Base-by-base conservation (phyloP, 2,797 vertebrate genomes). In the Hozukius guyotensis region DNA sequence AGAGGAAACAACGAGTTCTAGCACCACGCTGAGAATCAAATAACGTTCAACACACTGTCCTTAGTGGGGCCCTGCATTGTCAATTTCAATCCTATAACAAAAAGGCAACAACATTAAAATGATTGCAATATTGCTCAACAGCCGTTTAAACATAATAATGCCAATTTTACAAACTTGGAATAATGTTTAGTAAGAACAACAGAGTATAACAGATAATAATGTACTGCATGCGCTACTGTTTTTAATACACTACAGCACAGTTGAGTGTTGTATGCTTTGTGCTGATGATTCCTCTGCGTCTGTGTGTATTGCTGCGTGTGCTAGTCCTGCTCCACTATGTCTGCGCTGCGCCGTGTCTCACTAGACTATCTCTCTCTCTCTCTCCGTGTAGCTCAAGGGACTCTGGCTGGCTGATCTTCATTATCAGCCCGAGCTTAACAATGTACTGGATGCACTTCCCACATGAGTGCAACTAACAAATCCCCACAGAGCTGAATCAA, bases 401-500 rank as follows among this genome's bases (percentile, higher is more conserved):
- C 92, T 89, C 90, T 88, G 88, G 90, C 87, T 92, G 91, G 92
- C 93, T 94, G 94, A 94, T 93, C 93, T 93, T 93, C 93, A 94
- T 95, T 94, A 94, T 92, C 90, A 94, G 90, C 87, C 88, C 77
- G 49, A 92, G 92, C 92, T 94, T 93, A 94, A 95, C 94, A 93
- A 93, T 90, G 92, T 90, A 85, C 92, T 94, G 93, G 90, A 95
- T 94, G 92, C 93, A 93, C 94, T 94, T 94, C 94, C 92, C 94
- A 94, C 89, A 91, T 93, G 94, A 94, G 92, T 91, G 93, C 94
- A 93, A 93, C 93, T 92, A 94, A 94, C 94, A 94, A 95, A 95
- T 94, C 94, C 93, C 93, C 81, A 89, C 91, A 92, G 94, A 94
- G 94, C 90, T 85, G 93, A 94, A 93, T 93, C 93, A 94, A 94